phyloP scores from a whole-genome alignment of 2,113 vertebrate genomes.

The Pitta sordida region DNA sequence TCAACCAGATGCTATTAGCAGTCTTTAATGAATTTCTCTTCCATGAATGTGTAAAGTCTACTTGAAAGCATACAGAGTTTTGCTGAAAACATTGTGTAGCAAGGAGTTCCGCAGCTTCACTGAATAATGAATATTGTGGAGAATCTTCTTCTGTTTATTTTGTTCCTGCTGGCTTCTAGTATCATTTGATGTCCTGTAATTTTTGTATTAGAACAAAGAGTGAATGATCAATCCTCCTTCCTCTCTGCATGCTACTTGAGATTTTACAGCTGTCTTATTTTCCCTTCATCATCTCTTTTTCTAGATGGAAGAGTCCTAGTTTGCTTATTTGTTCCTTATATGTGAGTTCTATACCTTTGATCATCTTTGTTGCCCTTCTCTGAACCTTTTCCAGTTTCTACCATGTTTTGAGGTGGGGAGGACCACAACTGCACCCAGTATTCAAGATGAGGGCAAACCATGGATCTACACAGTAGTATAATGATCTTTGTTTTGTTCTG shows the following conservation, averaged over 20 bases:
- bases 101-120: neutral
- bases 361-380: slow-evolving; percentile 59
- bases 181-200: neutral
- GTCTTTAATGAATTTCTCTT: neutral
- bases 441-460: slow-evolving; percentile 67
- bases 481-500: slow-evolving; percentile 60
- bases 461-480: slow-evolving; percentile 67
- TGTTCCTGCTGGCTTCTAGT: neutral
- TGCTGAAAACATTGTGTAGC: neutral
- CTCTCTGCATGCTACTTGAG: slow-evolving; percentile 9
- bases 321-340: slow-evolving; percentile 56
- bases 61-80: neutral
- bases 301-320: slow-evolving; percentile 53
- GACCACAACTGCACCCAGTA: slow-evolving; percentile 59
- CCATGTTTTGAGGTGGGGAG: slow-evolving; percentile 63
- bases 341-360: slow-evolving; percentile 58
- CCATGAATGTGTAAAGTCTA: neutral
- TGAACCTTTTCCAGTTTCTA: slow-evolving; percentile 68
- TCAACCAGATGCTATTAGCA: neutral
- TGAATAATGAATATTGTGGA: neutral
- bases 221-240: neutral
- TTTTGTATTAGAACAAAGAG: neutral
- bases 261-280: slow-evolving; percentile 41
- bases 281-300: slow-evolving; percentile 42
- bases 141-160: neutral